Conservation (phyloP, 2,888 invertebrate genomes). For the Dicycla oo region DNA sequence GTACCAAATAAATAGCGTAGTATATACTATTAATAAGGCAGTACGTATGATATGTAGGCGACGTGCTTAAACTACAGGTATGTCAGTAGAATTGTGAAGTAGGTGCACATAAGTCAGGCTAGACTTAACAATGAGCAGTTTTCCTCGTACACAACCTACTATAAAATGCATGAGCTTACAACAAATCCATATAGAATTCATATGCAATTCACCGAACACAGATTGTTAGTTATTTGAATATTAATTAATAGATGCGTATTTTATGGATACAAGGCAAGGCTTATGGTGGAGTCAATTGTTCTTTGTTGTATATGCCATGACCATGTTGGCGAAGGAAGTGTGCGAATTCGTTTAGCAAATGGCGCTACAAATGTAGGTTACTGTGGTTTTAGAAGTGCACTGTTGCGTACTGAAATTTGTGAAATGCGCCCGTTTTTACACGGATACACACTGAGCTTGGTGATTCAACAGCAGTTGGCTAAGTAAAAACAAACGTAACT, state of each 20-base stretch:
- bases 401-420: conserved; percentile 37
- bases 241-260: conserved; percentile 75
- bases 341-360: conserved; percentile 58
- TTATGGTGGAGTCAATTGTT: conserved; percentile 72
- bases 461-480: neutral
- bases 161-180: conserved; percentile 81
- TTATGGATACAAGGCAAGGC: conserved; percentile 71
- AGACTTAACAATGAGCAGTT: conserved; percentile 78
- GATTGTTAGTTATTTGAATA: conserved; percentile 82
- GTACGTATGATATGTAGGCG: conserved; percentile 61
- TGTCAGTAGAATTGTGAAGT: conserved; percentile 60
- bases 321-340: conserved; percentile 74
- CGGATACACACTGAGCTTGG: conserved; percentile 14
- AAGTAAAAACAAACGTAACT: conserved; percentile 11
- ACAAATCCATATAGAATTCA: conserved; percentile 81
- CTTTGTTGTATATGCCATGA: conserved; percentile 76
- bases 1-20: conserved; percentile 57
- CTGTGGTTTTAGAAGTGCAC: conserved; percentile 60
- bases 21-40: conserved; percentile 61
- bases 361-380: conserved; percentile 61
- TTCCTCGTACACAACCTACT: conserved; percentile 74
- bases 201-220: conserved; percentile 82
- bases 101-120: conserved; percentile 50
- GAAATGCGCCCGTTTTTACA: conserved; percentile 31
- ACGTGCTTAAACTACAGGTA: conserved; percentile 50